Percentiles rank a stretch among this genome's conserved stretches.
These are phyloP conservation scores for Apis florea DNA, from an alignment of 1,140 invertebrate species.

Conservation along the genomic window DNA sequence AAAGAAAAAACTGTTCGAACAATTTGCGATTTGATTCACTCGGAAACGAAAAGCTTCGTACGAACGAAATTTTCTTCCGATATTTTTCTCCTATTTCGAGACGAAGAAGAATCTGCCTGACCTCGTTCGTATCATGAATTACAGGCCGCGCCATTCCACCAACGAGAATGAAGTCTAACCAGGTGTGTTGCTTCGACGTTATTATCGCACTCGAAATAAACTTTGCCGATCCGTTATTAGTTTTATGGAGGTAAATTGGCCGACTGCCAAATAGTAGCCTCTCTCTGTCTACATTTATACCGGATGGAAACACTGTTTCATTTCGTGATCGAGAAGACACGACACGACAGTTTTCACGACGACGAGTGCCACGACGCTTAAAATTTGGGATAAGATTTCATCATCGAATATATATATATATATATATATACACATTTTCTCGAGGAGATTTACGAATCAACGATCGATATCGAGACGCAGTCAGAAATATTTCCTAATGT, in stretches of 20 bases:
- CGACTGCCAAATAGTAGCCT: not conserved
- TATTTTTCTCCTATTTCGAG: no score
- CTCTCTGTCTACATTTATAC: not conserved
- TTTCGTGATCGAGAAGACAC: no score
- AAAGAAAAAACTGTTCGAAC: no score
- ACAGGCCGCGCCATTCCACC: no score
- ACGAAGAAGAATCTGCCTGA: no score
- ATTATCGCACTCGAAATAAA: constrained; percentile 32
- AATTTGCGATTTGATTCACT: no score
- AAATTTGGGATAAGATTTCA: not conserved
- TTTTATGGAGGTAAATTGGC: not conserved
- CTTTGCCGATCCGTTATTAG: constrained; percentile 19
- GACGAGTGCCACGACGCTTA: not conserved
- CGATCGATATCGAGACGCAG: not conserved
- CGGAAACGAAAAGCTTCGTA: no score
- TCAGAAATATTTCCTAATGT: not conserved
- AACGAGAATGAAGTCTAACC: constrained; percentile 2
- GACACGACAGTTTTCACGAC: no score
- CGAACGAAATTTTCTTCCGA: no score
- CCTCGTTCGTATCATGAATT: no score
- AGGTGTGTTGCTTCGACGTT: not conserved
- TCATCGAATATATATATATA: not conserved
- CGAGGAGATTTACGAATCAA: not conserved
- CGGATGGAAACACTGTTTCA: not conserved
- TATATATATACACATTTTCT: not conserved